Evolutionary conservation across 2,113 vertebrate genomes (phyloP).

Genomic region (Lasiurus borealis): DNA sequence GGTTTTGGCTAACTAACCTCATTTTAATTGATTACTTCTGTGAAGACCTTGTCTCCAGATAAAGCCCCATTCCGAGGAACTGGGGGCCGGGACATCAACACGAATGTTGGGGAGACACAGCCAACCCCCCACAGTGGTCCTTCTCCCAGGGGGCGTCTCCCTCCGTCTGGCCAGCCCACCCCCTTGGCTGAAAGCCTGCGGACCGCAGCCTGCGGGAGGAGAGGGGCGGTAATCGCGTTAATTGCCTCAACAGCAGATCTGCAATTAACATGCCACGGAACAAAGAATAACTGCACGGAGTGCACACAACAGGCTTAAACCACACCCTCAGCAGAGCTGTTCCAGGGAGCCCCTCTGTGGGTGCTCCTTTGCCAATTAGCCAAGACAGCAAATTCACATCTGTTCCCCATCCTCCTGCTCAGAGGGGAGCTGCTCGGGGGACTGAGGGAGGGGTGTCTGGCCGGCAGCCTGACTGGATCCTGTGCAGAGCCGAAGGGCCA

Average conservation of each 20-base stretch:
- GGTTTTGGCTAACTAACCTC: background rate
- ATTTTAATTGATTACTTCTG: background rate
- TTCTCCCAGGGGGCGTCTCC: background rate
- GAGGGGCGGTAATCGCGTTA: constrained; percentile 86
- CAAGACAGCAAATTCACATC: constrained; percentile 85
- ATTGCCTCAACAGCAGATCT: constrained; percentile 84
- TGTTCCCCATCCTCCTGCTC: constrained; percentile 68
- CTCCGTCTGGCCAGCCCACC: background rate
- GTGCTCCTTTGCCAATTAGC: constrained; percentile 87
- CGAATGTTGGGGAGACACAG: accelerated
- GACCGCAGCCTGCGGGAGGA: constrained; percentile 65
- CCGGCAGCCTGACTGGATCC: accelerated
- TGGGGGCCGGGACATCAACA: background rate
- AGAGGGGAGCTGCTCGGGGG: constrained; percentile 33
- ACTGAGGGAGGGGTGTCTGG: background rate
- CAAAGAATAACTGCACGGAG: constrained; percentile 86
- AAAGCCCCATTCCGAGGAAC: background rate
- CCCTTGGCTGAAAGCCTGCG: constrained; percentile 44
- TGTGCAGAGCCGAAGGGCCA: background rate
- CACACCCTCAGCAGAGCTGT: constrained; percentile 80
- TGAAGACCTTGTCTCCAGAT: background rate
- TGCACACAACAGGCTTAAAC: constrained; percentile 84
- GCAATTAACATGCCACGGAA: constrained; percentile 88
- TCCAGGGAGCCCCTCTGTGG: constrained; percentile 81
- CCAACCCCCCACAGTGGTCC: background rate